Base-by-base conservation (phyloP, 23 tunicate species). In the Ciona savignyi region DNA sequence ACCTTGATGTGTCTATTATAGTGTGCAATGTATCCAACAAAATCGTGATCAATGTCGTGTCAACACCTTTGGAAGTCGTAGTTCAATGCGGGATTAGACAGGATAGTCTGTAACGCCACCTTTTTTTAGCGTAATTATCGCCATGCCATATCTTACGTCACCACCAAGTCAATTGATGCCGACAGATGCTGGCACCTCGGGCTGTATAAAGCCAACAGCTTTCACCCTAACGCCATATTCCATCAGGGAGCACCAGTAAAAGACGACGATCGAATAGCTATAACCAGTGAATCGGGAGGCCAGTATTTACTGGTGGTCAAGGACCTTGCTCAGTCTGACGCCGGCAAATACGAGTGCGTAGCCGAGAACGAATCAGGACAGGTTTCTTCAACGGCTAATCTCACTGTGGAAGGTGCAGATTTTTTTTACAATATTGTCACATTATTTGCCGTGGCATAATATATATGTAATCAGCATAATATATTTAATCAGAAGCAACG, bases 311-410 rank as follows among this genome's bases (percentile, higher is more conserved):
- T 84, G 68, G 74, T 77, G 67, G 26, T 84, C 19, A 51, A 63
- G 1, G 33, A 29, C 68, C 26, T 71, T 63, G 26, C 73, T 11
- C 23, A 25, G 35, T 23, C 69, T 32, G 93, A 85, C 63, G 63
- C 76, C 6, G 98, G 93, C 20, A 74, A 30, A 32, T 92, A 92
- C 69, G 86, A 85, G 28, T 84, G 90, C 62, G 72, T 92, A 23
- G 98, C 92, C 49, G 98, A 92, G 27, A 92, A 92, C 80, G 86
- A 84, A 60, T 80, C 86, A 27, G 98, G 98, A 19, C 92, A 92
- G 34, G 80, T 87, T 32, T 62, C 80, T 51, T 85, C 92, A 35
- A 71, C 74, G 22, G 76, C 80, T 4, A 26, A 72, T 15, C 34
- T 92, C 19, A 63, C 62, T 28, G 84, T 77, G 1, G 78, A 84